These are phyloP conservation scores for Tachuris rubrigastra DNA, from an alignment of 2,113 vertebrate species.

Conservation along the genomic window DNA sequence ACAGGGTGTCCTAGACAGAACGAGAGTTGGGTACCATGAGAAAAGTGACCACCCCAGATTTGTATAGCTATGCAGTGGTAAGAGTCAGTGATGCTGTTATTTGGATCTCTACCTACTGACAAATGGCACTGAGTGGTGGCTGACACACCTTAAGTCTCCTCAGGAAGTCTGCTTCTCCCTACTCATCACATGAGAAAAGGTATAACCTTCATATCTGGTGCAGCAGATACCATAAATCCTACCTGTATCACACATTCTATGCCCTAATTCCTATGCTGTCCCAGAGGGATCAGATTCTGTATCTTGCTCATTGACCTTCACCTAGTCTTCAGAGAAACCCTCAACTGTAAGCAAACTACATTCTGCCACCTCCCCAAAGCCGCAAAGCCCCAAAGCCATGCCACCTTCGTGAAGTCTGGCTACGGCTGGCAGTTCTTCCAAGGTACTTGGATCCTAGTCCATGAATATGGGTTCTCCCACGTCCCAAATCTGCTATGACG, in stretches of 20 bases:
- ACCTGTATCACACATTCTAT: not conserved
- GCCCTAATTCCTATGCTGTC: not conserved
- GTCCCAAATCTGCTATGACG: not conserved
- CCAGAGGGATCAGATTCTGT: not conserved
- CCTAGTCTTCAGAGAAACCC: not conserved
- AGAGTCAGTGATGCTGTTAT: not conserved
- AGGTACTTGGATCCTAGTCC: no score
- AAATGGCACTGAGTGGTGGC: not conserved
- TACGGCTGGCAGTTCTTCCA: not conserved
- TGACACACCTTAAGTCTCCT: not conserved
- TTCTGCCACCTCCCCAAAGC: not conserved
- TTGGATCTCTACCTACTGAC: not conserved
- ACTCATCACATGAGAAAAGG: not conserved
- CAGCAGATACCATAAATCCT: not conserved
- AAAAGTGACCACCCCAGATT: not conserved
- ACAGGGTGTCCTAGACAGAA: not conserved
- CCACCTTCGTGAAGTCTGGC: not conserved
- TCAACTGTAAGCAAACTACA: not conserved
- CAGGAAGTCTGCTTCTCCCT: not conserved
- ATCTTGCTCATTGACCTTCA: not conserved
- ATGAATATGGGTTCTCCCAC: no score
- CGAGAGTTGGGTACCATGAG: not conserved
- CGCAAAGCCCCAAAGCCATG: no score
- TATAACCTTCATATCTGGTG: not conserved
- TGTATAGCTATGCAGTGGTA: not conserved